These are phyloP conservation scores for Heptranchias perlo DNA, from an alignment of 2,113 vertebrate species.

Conservation along the genomic window DNA sequence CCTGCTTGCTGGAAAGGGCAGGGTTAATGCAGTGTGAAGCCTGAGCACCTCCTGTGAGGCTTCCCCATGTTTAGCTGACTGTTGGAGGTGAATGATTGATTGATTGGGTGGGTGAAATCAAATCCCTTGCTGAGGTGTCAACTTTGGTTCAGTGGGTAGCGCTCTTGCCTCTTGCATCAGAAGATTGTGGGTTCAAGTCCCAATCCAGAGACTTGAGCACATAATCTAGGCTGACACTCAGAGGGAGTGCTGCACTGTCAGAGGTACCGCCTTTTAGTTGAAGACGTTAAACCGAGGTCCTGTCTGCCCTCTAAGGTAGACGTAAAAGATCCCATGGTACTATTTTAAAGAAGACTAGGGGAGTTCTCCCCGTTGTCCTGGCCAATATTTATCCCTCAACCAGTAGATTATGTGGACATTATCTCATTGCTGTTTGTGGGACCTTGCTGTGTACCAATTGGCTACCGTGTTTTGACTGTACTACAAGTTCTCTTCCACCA, in stretches of 20 bases:
- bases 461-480: neutral
- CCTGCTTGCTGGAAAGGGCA: neutral
- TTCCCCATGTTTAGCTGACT: neutral
- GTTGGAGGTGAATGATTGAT: neutral
- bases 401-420: neutral
- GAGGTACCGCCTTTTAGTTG: neutral
- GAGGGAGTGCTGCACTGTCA: no score
- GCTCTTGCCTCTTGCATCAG: neutral
- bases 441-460: neutral
- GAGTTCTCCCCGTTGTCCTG: neutral
- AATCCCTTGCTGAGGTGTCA: neutral
- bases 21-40: constrained; percentile 23
- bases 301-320: neutral
- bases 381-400: neutral
- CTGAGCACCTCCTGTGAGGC: neutral
- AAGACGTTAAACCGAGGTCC: neutral
- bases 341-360: neutral
- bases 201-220: neutral
- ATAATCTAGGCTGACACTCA: neutral
- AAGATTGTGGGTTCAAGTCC: neutral
- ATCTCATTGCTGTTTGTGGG: neutral
- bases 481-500: neutral
- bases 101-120: neutral
- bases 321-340: neutral
- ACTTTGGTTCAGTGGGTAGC: neutral